Conservation (phyloP, 2,113 vertebrate species). For the Corydoras maculifer region DNA sequence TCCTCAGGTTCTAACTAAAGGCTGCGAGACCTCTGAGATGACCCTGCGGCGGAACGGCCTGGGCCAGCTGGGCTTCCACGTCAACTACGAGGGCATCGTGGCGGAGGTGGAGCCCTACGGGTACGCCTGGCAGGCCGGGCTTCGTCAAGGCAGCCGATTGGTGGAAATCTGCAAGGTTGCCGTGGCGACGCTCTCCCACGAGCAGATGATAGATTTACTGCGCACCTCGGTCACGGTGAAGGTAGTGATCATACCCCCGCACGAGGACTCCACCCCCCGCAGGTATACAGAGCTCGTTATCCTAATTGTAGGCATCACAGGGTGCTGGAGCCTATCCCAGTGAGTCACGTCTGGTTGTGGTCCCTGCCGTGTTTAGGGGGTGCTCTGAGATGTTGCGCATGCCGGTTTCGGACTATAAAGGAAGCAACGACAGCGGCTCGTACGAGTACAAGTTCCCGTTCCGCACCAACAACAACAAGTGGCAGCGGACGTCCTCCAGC, state of each 20-base stretch:
- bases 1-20: conserved; percentile 69
- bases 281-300: conserved; percentile 65
- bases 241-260: conserved; percentile 90
- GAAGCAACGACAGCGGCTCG: conserved; percentile 78
- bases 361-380: conserved; percentile 63
- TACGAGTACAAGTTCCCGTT: conserved; percentile 98
- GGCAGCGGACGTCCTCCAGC: conserved; percentile 86
- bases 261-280: conserved; percentile 91
- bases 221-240: conserved; percentile 91
- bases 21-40: conserved; percentile 94
- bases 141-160: conserved; percentile 91
- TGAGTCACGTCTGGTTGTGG: no score
- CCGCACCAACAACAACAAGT: conserved; percentile 93
- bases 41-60: conserved; percentile 92
- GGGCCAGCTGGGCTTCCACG: conserved; percentile 95
- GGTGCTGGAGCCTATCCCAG: no score
- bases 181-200: conserved; percentile 89
- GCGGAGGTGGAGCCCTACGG: conserved; percentile 96
- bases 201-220: conserved; percentile 97
- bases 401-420: conserved; percentile 90
- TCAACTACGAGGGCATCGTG: conserved; percentile 98
- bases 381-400: conserved; percentile 89
- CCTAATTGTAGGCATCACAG: no score
- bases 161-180: conserved; percentile 98
- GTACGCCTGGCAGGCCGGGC: conserved; percentile 95